Conservation (phyloP, 2,797 vertebrate genomes). For the Pyrocephalus nanus region DNA sequence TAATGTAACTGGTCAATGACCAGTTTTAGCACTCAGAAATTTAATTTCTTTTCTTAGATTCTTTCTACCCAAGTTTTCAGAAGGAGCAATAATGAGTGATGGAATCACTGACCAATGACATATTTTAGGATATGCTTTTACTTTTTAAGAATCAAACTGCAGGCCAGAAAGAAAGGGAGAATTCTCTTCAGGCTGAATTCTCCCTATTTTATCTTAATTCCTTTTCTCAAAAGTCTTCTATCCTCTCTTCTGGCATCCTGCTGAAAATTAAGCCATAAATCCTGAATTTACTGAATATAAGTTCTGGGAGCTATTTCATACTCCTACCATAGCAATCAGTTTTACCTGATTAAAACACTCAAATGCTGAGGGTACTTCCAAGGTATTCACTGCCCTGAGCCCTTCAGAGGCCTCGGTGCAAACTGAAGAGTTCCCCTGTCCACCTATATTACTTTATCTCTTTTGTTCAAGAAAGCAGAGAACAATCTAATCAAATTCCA, state of each 20-base stretch:
- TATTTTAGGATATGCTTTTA: not conserved
- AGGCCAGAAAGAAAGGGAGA: not conserved
- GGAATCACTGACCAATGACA: not conserved
- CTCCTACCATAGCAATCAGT: not conserved
- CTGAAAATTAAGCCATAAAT: conserved; percentile 40
- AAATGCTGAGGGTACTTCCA: not conserved
- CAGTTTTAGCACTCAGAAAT: not conserved
- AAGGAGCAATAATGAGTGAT: not conserved
- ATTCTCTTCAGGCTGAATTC: not conserved
- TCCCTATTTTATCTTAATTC: not conserved
- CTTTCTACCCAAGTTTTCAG: not conserved
- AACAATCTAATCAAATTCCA: not conserved
- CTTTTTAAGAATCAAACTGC: not conserved
- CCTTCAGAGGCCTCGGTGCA: not conserved
- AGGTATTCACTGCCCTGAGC: not conserved
- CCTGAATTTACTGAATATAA: not conserved
- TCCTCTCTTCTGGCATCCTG: not conserved
- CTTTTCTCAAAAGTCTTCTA: not conserved
- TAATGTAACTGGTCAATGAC: not conserved
- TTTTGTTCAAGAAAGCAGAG: not conserved
- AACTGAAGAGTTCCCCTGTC: not conserved
- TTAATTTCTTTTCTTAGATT: not conserved
- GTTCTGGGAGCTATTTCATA: not conserved
- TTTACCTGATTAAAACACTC: not conserved
- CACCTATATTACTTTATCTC: not conserved